Percentiles rank a stretch among this genome's conserved stretches.
Conservation (phyloP, 2,888 invertebrate genomes). For the Amblyjoppa proteus region DNA sequence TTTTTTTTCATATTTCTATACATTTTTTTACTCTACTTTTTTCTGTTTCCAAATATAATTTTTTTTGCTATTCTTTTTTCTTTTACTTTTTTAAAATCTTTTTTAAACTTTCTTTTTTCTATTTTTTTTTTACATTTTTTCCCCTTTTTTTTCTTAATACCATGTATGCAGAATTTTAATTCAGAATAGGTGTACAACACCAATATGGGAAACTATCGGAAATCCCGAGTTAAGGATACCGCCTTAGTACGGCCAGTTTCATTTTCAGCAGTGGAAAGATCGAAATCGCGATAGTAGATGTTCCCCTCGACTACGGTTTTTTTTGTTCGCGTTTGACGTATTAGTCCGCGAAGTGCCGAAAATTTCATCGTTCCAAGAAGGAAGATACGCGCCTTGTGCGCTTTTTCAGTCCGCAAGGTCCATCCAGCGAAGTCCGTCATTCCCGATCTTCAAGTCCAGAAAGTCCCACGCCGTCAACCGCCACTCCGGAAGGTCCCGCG, state of each 20-base stretch:
- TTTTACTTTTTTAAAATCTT: conserved; percentile 38
- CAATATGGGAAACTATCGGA: not conserved
- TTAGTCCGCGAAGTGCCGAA: not conserved
- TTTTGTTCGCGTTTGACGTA: not conserved
- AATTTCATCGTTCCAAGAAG: not conserved
- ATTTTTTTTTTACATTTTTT: conserved; percentile 43
- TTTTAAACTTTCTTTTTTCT: conserved; percentile 10
- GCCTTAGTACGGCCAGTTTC: not conserved
- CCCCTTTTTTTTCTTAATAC: not conserved
- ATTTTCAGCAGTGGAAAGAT: not conserved
- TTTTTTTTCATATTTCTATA: conserved; percentile 16
- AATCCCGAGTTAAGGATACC: not conserved
- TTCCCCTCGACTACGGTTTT: not conserved
- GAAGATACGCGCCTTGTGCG: not conserved
- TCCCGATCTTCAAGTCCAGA: not conserved
- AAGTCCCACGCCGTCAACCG: not conserved
- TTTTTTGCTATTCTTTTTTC: conserved; percentile 33
- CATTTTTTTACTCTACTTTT: conserved; percentile 7
- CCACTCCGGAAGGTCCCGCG: not conserved
- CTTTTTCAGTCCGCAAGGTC: not conserved
- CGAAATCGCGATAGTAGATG: not conserved
- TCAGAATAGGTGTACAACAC: conserved; percentile 10
- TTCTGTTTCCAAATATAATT: conserved; percentile 48
- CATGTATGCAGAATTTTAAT: conserved; percentile 26
- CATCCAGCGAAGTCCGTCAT: not conserved